Percentiles rank a stretch among this genome's conserved stretches.
Evolutionary conservation across 2,888 invertebrate genomes (phyloP).

Genomic region (Epinotia bilunana): DNA sequence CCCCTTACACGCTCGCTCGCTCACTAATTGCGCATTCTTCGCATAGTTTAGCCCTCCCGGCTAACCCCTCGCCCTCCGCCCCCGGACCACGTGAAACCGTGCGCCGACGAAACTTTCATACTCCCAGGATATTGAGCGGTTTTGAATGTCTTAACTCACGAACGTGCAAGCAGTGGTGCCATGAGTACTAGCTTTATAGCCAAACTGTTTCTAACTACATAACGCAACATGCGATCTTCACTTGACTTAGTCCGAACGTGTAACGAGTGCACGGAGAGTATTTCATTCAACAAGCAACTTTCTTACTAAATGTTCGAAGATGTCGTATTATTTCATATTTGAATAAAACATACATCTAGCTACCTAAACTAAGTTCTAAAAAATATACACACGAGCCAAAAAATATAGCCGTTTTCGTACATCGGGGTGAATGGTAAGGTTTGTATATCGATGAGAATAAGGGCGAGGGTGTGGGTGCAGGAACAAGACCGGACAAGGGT

Average conservation of each 20-base stretch:
- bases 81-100: constrained; percentile 84
- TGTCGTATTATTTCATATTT: neutral
- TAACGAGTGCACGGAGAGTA: neutral
- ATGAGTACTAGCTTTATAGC: constrained; percentile 71
- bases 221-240: constrained; percentile 60
- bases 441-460: constrained; percentile 36
- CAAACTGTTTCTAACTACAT: constrained; percentile 74
- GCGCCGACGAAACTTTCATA: constrained; percentile 84
- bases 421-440: constrained; percentile 21
- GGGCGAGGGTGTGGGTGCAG: constrained; percentile 61
- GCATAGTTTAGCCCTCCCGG: constrained; percentile 94
- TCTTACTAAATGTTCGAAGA: neutral
- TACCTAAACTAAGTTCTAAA: neutral
- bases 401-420: constrained; percentile 11
- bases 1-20: constrained; percentile 88
- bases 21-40: constrained; percentile 99
- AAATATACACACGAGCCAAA: neutral
- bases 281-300: constrained; percentile 1
- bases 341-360: neutral
- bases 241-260: constrained; percentile 52
- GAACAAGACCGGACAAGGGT: constrained; percentile 67
- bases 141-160: constrained; percentile 85
- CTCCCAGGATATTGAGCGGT: constrained; percentile 84
- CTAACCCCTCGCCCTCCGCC: constrained; percentile 82
- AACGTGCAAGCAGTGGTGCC: constrained; percentile 72